Conservation (phyloP, 2,113 vertebrate genomes). For the Menidia beryllina region DNA sequence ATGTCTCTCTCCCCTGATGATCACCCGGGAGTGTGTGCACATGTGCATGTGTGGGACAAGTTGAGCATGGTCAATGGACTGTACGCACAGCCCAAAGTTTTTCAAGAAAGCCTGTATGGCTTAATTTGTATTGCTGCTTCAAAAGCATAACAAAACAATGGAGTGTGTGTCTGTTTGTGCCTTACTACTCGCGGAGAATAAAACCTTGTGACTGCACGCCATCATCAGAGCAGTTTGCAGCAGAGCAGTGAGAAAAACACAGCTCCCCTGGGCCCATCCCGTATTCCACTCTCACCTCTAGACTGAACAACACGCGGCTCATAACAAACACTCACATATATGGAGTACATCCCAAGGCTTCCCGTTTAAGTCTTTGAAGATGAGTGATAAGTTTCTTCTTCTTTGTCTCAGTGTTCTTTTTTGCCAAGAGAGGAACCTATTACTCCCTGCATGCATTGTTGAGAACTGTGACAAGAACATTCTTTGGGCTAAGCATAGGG, state of each 20-base stretch:
- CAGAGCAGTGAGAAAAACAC: slow-evolving; percentile 69
- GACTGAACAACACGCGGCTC: slow-evolving; percentile 64
- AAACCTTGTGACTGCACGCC: slow-evolving; percentile 38
- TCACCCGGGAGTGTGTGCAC: slow-evolving; percentile 8
- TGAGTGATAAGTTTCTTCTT: slow-evolving; percentile 17
- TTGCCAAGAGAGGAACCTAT: not conserved
- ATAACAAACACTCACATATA: slow-evolving; percentile 55
- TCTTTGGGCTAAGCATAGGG: slow-evolving; percentile 4
- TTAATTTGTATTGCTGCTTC: not conserved
- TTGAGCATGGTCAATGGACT: slow-evolving; percentile 33
- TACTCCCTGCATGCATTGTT: slow-evolving; percentile 5
- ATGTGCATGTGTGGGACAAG: slow-evolving; percentile 10
- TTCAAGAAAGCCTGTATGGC: not conserved
- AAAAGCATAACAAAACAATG: not conserved
- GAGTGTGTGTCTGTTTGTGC: slow-evolving; percentile 1
- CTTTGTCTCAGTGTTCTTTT: not conserved
- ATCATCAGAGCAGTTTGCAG: slow-evolving; percentile 38
- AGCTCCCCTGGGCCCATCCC: slow-evolving; percentile 54
- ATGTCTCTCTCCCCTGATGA: slow-evolving; percentile 44
- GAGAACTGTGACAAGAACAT: not conserved
- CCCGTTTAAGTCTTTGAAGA: slow-evolving; percentile 31
- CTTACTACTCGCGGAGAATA: slow-evolving; percentile 17
- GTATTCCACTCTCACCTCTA: slow-evolving; percentile 52
- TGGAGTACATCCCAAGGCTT: slow-evolving; percentile 22
- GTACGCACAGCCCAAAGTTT: not conserved